These are phyloP conservation scores for Bombus superbus DNA, from an alignment of 1,140 invertebrate species.

Conservation along the genomic window DNA sequence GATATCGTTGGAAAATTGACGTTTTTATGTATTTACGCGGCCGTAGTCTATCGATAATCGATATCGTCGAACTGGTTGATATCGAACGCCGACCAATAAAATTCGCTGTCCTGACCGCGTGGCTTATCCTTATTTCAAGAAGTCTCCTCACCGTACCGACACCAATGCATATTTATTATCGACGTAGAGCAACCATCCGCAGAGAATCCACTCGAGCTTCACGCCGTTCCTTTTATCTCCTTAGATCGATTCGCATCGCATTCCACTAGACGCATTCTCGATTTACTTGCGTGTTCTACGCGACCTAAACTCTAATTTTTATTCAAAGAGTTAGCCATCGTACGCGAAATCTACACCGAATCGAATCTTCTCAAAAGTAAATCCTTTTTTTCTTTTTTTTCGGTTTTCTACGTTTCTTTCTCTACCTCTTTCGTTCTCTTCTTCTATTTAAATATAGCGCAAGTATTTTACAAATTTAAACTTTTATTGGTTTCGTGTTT, in stretches of 20 bases:
- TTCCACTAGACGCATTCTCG: constrained; percentile 4
- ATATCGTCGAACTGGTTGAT: not conserved
- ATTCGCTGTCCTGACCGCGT: not conserved
- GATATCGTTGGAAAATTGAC: constrained; percentile 1
- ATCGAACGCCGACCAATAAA: not conserved
- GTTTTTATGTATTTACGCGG: not conserved
- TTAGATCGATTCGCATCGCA: constrained; percentile 39
- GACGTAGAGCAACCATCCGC: constrained; percentile 35
- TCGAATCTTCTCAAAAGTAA: not conserved
- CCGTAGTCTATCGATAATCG: not conserved
- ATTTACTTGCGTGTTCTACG: not conserved
- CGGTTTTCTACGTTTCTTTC: not conserved
- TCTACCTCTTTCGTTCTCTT: accelerated
- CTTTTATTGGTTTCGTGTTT: not conserved
- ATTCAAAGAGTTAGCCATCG: not conserved
- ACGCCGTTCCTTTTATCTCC: constrained; percentile 5
- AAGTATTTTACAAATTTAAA: not conserved
- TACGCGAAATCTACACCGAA: not conserved
- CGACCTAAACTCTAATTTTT: not conserved
- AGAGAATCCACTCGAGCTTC: constrained; percentile 38
- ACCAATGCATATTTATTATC: constrained; percentile 57
- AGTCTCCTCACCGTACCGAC: not conserved
- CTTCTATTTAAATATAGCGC: not conserved
- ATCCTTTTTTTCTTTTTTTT: not conserved
- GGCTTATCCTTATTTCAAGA: constrained; percentile 12